Base-by-base conservation (phyloP, 2,888 invertebrate genomes). In the Volucella zonaria region DNA sequence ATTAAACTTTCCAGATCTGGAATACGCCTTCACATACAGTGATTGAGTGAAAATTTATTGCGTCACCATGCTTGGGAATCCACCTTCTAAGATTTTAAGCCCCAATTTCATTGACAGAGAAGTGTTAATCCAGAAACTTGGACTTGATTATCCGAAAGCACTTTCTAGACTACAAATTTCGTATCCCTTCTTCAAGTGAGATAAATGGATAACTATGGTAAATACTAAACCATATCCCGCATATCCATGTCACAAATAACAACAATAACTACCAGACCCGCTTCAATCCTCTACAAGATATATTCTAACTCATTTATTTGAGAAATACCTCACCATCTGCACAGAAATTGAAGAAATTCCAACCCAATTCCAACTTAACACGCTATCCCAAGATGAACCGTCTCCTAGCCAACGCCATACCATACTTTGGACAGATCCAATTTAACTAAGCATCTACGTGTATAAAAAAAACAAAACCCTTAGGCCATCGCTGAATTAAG, bases 311-410 rank as follows among this genome's bases (percentile, higher is more conserved):
- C 67, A 64, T 64, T 54, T 64, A 23, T 6, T 59, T 54, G 31
- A 52, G 51, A 67, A 45, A 31, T 42, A 64, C 45, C n/a, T 12
- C 68, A 61, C 62, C 75, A 74, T 52, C 64, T 66, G 66, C 38
- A 64, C 42, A 61, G 40, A 23, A 73, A 10, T 58, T 58, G n/a
- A 70, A 70, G 75, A 45, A 79, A 79, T 83, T 80, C 61, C 79
- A 83, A 76, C 79, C 71, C 75, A 71, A 83, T 76, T 71, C n/a
- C 59, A 45, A 64, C 56, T 43, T 71, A 56, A 71, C 83, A 82
- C 81, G 81, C 81, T 38, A 82, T 75, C 58, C 68, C 58, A 70
- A 38, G 42, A 23, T 67, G 59, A 15, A 71, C n/a, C 15, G 1
- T 31, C 3, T 3, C 49, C 6, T 8, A 49, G 3, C 49, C 11